These are phyloP conservation scores for Drosophila tsacasi DNA, from an alignment of 1,140 invertebrate genomes.

Conservation along the genomic window DNA sequence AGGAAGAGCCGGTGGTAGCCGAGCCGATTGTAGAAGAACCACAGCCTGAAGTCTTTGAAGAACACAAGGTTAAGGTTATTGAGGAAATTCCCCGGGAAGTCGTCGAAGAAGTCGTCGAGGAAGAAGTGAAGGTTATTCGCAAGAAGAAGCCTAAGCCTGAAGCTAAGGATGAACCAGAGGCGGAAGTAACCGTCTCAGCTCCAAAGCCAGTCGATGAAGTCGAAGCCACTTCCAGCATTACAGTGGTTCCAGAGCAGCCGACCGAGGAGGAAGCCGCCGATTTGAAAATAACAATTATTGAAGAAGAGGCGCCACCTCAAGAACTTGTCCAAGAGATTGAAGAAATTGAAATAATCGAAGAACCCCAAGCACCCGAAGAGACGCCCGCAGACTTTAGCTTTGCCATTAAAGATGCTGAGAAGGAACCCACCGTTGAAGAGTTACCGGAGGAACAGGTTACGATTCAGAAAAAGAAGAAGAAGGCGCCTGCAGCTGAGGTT, in stretches of 20 bases:
- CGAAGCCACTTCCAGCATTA: conserved; percentile 56
- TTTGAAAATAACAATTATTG: conserved; percentile 68
- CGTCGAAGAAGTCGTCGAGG: conserved; percentile 67
- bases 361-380: conserved; percentile 48
- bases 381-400: conserved; percentile 47
- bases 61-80: conserved; percentile 70
- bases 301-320: conserved; percentile 60
- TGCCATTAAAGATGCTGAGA: conserved; percentile 67
- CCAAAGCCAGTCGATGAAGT: conserved; percentile 66
- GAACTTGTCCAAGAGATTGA: conserved; percentile 72
- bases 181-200: conserved; percentile 53
- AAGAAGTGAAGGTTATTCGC: conserved; percentile 64
- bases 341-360: conserved; percentile 62
- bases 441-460: conserved; percentile 71
- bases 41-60: conserved; percentile 52
- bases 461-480: conserved; percentile 71
- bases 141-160: conserved; percentile 73
- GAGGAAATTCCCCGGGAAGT: conserved; percentile 70
- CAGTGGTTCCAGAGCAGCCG: conserved; percentile 72
- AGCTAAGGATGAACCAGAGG: conserved; percentile 66
- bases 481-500: conserved; percentile 42
- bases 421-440: conserved; percentile 60
- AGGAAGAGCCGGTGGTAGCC: conserved; percentile 17
- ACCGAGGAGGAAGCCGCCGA: conserved; percentile 76
- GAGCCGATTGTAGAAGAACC: conserved; percentile 58